These are phyloP conservation scores for Eupelmus urozonus DNA, from an alignment of 2,888 invertebrate genomes.

Conservation along the genomic window DNA sequence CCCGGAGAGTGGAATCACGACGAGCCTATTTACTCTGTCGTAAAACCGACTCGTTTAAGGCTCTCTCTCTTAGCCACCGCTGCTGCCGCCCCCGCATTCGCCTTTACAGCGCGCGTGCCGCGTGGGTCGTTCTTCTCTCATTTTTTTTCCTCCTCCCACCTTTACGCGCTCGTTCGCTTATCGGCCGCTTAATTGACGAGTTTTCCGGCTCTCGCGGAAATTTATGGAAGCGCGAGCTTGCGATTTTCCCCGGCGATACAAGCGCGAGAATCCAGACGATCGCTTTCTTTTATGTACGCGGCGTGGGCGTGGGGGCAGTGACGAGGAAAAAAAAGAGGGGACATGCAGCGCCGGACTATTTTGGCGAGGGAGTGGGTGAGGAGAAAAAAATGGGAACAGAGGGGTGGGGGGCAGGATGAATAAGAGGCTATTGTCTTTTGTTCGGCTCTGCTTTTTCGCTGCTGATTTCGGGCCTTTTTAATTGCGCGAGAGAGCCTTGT, in stretches of 20 bases:
- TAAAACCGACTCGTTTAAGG: conserved; percentile 49
- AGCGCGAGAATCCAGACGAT: too few species aligned
- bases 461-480: background rate
- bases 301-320: background rate
- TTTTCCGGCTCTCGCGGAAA: background rate
- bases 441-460: conserved; percentile 10
- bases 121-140: conserved; percentile 34
- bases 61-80: background rate
- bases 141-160: conserved; percentile 10
- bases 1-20: conserved; percentile 13
- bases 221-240: background rate
- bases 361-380: too few species aligned
- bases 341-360: too few species aligned
- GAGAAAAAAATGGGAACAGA: background rate
- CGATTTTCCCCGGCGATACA: too few species aligned
- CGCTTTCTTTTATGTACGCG: background rate
- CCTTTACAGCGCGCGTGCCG: conserved; percentile 20
- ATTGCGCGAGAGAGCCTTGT: background rate
- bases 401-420: conserved; percentile 7
- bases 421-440: conserved; percentile 47
- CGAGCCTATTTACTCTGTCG: conserved; percentile 14
- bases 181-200: conserved; percentile 38
- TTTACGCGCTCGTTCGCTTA: conserved; percentile 7
- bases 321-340: background rate
- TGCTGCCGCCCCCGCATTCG: conserved; percentile 38